Evolutionary conservation across 2,113 vertebrate species (phyloP).

Genomic region (Pristiophorus japonicus): DNA sequence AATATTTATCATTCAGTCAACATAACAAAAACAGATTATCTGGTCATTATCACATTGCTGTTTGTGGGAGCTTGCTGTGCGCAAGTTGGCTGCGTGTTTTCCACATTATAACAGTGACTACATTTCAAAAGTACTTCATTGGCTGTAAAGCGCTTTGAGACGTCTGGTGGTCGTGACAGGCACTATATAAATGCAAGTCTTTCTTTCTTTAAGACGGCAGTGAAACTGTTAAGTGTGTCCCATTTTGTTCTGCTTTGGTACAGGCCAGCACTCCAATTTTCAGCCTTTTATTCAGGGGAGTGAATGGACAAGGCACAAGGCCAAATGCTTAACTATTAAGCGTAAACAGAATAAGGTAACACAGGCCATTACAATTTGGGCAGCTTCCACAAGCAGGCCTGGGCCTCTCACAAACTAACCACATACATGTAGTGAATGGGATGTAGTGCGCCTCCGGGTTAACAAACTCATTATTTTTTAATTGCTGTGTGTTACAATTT

Average conservation of each 20-base stretch:
- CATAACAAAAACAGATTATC: too few species aligned
- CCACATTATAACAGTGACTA: too few species aligned
- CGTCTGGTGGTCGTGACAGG: too few species aligned
- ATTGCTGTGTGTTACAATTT: background rate
- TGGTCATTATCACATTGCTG: too few species aligned
- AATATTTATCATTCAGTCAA: too few species aligned
- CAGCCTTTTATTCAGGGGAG: background rate
- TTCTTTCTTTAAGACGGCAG: too few species aligned
- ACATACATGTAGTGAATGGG: background rate
- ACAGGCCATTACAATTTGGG: background rate
- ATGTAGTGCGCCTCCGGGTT: background rate
- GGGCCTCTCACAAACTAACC: background rate
- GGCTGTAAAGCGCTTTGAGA: too few species aligned
- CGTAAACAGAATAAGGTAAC: background rate
- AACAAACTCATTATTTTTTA: background rate
- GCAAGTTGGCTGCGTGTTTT: too few species aligned
- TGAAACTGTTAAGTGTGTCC: background rate
- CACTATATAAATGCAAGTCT: too few species aligned
- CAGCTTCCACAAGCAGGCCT: background rate
- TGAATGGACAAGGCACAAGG: background rate
- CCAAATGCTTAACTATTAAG: background rate
- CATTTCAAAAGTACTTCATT: too few species aligned
- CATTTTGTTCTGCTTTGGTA: background rate
- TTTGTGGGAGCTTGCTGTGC: too few species aligned
- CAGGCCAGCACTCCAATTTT: background rate